phyloP scores from a whole-genome alignment of 2,888 invertebrate species.

The Saturnia japonica region DNA sequence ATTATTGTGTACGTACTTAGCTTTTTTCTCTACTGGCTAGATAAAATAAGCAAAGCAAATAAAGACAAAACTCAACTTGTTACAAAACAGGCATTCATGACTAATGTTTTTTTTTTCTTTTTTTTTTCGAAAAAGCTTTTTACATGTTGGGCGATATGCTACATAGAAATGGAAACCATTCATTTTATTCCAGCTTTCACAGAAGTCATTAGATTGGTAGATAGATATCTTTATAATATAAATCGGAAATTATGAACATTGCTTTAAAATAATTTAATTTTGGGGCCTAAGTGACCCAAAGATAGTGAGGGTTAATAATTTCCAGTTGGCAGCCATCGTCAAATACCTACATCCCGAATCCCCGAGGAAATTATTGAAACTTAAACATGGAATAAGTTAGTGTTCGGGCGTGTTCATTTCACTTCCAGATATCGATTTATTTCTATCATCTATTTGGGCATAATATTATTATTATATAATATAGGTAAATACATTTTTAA shows the following conservation, averaged over 20 bases:
- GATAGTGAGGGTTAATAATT: conserved; percentile 64
- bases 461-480: too few species aligned
- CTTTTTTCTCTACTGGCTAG: too few species aligned
- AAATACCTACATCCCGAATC: conserved; percentile 63
- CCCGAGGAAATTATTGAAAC: conserved; percentile 74
- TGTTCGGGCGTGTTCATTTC: conserved; percentile 12
- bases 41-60: neutral
- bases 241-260: conserved; percentile 25
- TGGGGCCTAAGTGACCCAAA: conserved; percentile 50
- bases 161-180: neutral
- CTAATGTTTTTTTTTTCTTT: too few species aligned
- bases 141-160: neutral
- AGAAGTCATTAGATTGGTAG: neutral
- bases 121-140: too few species aligned
- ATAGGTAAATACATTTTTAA: too few species aligned
- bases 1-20: neutral
- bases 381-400: conserved; percentile 55
- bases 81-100: too few species aligned
- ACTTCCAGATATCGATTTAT: neutral
- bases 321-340: conserved; percentile 60
- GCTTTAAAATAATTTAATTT: conserved; percentile 40
- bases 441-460: neutral
- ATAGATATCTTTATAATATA: neutral
- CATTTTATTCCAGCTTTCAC: too few species aligned
- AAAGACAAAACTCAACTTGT: too few species aligned